Evolutionary conservation across 2,888 invertebrate genomes (phyloP), one percentile per base, ranked within the genome.

Genomic region (Chrysotoxum bicinctum): DNA sequence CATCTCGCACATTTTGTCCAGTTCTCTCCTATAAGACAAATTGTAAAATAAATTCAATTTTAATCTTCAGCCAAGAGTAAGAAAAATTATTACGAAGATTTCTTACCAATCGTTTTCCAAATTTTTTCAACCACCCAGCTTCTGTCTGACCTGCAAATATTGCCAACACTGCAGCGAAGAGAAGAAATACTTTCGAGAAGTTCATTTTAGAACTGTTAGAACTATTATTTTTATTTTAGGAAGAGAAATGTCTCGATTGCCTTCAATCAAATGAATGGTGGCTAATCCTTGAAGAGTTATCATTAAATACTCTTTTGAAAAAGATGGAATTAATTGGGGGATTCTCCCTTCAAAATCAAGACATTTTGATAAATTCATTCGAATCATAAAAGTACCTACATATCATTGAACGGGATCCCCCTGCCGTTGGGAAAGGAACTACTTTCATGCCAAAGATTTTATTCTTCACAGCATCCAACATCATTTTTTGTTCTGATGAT

Each of bases 1-100:
- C 90, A 88, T 90, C 89, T n/a, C 90, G 87, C n/a, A 89, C 87
- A 58, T 89, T 88, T 30, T 90, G 89, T 3, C 87, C 90, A 64
- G 88, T 75, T 30, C 89, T 88, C 76, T 89, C 89, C 90, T 90
- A 7, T 0, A 23, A 14, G 23, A 7, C 5, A 3, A 5, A 7
- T n/a, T 26, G 7, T 19, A 16, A 7, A 45, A 19, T 12, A 21
- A 12, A 12, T 48, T 48, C 1, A 23, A 23, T 7, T 7, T 1
- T 10, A 45, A 0, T 19, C 4, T 45, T 45, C 10, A 10, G 0
- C 8, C n/a, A 45, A 45, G 5, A n/a, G n/a, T 6, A 37, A 37
- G 14, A 37, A 14, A 7, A 9, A 16, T 9, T 16, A 0, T 43
- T 43, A 1, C 16, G 2, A 10, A 45, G 9, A 10, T 45, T 14